Evolutionary conservation across 1,140 invertebrate genomes (phyloP).

Genomic region (Ericerus pela): DNA sequence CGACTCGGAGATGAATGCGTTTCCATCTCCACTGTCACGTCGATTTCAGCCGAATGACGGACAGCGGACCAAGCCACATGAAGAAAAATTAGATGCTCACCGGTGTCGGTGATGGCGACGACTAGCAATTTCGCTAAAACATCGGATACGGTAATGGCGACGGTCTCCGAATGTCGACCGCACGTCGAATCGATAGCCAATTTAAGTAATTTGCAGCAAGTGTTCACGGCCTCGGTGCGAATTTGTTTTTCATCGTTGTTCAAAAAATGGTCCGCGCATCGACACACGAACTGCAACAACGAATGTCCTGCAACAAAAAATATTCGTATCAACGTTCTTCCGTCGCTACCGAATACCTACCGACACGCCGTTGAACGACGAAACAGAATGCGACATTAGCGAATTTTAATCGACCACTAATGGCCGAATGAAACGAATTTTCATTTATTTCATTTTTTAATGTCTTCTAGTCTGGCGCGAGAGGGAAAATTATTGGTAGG

Average conservation of each 20-base stretch:
- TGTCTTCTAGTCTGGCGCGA: too few species aligned
- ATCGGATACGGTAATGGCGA: conserved; percentile 72
- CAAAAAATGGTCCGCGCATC: conserved; percentile 87
- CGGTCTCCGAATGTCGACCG: conserved; percentile 48
- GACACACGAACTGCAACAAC: conserved; percentile 76
- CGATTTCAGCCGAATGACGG: too few species aligned
- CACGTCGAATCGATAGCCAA: conserved; percentile 48
- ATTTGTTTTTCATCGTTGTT: conserved; percentile 82
- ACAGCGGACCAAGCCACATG: too few species aligned
- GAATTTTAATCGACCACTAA: too few species aligned
- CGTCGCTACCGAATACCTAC: neutral
- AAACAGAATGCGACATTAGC: too few species aligned
- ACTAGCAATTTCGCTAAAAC: conserved; percentile 79
- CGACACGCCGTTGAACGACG: neutral
- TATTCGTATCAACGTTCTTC: too few species aligned
- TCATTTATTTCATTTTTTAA: too few species aligned
- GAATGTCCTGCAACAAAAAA: conserved; percentile 54
- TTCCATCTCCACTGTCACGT: too few species aligned
- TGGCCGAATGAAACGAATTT: too few species aligned
- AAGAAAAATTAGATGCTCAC: conserved; percentile 26
- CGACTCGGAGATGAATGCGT: too few species aligned
- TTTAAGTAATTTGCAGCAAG: conserved; percentile 74
- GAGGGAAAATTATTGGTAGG: too few species aligned
- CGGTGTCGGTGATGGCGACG: conserved; percentile 87
- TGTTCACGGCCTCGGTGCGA: conserved; percentile 83